Evolutionary conservation across 2,888 invertebrate genomes (phyloP), one percentile per base, ranked within the genome.

Genomic region (Eupsilia transversa): DNA sequence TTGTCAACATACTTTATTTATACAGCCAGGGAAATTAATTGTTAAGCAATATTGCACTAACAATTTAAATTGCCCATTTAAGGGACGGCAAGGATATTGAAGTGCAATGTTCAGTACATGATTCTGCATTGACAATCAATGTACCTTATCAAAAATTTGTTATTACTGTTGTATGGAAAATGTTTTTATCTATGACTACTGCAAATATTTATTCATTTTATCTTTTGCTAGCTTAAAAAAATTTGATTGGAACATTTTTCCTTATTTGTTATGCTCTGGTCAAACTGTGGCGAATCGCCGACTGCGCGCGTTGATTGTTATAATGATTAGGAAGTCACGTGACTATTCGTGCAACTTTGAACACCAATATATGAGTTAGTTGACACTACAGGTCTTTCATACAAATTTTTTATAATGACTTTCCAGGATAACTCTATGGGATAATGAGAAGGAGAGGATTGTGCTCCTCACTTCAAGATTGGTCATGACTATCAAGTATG

Each of bases 361-460:
- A 7, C 17, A 7, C 17, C 17, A 23, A 23, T n/a, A 49, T 49
- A 10, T n/a, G 12, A 56, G 12, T 33, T 30, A 33, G 33, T 6
- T 33, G 5, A 33, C 20, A 12, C 20, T 23, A 57, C 23, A 20
- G 30, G 33, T 56, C 2, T 41, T 12, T 33, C 6, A 33, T 33
- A n/a, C 17, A 57, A 33, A 49, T 2, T 30, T 0, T 0, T 9
- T 46, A 20, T 33, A 1, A 63, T 23, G 0, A 56, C 61, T 84
- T 91, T 97, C 30, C 92, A 98, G 98, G 92, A 98, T 99, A 88
- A 98, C 98, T 87, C 96, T 98, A 80, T 99, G 98, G 98, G 98
- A 98, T 90, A 97, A 98, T 89, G 98, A 99, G 91, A 97, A 98
- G 88, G 99, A 99, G 93, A 97, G 98, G 67, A 97, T 99, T 56